Evolutionary conservation across 2,113 vertebrate species (phyloP), one percentile per base, ranked within the genome.

Genomic region (Stigmatopora argus): DNA sequence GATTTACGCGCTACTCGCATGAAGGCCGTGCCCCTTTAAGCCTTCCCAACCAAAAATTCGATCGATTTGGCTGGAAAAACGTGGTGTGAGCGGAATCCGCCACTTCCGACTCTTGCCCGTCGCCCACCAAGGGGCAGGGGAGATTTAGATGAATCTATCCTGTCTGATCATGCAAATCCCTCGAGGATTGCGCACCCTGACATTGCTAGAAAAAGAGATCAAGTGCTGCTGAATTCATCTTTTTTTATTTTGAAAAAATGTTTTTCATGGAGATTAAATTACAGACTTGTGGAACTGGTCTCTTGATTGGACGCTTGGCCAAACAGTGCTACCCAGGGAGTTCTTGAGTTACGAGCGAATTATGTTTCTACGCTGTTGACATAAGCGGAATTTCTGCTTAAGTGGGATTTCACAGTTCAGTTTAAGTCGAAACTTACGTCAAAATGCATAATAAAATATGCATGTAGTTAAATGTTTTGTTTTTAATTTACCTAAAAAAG

Each of bases 51-150:
- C 35, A 69, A 63, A 71, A 76, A 75, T 66, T 72, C 81, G 83
- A 87, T 86, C 86, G 71, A 88, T 89, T 1, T 64, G 45, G 34
- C 75, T 44, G 65, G 55, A 71, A 78, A 75, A 86, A 87, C 26
- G 26, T 31, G 26, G 26, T 1, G 26, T 83, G 76, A 82, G 85
- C 49, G 23, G 80, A 75, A 80, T 85, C 62, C 47, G 64, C 23
- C 64, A 38, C 45, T 68, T 47, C 67, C 74, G 53, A 49, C 52
- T 10, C 62, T 72, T 64, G 34, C 18, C 67, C 41, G 46, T 67
- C 46, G 69, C 73, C 60, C 31, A 64, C 65, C 70, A 45, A 63
- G 46, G 23, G 53, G 69, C 64, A 66, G 73, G 71, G 59, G 69
- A 73, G 59, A 71, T 71, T 62, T 84, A 78, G 66, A 75, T 75